Conservation (phyloP, 2,797 vertebrate species). For the Buceros bicornis region DNA sequence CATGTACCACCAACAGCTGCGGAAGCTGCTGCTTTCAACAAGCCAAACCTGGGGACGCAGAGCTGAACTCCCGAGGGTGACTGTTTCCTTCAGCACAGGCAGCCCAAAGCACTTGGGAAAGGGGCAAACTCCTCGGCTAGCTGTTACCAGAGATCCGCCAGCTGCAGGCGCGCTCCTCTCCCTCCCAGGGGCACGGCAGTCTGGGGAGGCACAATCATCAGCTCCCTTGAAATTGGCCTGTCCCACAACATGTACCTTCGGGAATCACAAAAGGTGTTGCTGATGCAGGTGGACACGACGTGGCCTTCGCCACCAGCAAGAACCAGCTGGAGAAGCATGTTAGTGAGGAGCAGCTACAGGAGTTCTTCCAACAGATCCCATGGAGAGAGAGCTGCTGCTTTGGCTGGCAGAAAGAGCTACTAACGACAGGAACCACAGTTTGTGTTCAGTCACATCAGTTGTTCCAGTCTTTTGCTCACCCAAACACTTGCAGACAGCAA, state of each 20-base stretch:
- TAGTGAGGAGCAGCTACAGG: neutral
- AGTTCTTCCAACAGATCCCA: slow-evolving; percentile 23
- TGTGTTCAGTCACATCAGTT: neutral
- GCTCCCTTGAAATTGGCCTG: neutral
- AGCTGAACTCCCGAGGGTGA: neutral
- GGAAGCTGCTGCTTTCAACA: neutral
- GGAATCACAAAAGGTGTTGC: neutral
- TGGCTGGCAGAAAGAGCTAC: neutral
- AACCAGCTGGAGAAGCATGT: neutral
- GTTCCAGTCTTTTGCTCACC: neutral
- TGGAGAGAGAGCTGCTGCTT: neutral
- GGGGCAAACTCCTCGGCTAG: neutral
- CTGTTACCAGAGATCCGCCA: neutral
- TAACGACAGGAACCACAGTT: neutral
- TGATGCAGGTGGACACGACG: neutral
- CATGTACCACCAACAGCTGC: neutral
- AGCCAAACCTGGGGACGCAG: neutral
- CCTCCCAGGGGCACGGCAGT: neutral
- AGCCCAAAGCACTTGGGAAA: neutral
- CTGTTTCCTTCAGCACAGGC: neutral
- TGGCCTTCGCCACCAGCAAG: neutral
- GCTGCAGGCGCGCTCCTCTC: neutral
- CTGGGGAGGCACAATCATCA: neutral
- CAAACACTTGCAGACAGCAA: neutral
- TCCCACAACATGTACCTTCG: neutral